Evolutionary conservation across 1,140 invertebrate species (phyloP), one percentile per base, ranked within the genome.

Genomic region (Drosophila suzukii): DNA sequence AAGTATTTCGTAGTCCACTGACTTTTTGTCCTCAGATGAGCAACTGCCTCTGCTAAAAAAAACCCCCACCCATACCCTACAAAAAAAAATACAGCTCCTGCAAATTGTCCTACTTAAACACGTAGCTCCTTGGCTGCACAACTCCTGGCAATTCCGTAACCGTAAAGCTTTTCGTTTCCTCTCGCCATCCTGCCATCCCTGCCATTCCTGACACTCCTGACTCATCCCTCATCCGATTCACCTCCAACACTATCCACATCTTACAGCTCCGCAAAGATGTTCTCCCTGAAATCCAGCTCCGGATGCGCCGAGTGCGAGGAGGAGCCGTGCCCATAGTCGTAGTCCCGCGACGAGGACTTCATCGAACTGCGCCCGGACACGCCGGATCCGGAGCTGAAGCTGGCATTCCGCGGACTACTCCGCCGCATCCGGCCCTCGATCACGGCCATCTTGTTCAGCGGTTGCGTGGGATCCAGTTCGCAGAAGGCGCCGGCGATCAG

Each of bases 221-320:
- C 27, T 27, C 27, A 27, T 27, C 27, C 27, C 27, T 2, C 27
- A 27, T 27, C 27, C 27, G 27, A 3, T 27, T 5, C 27, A 27
- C 27, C 0, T 27, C 4, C 27, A 27, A 27, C 0, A 3, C 1
- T 5, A 6, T 20, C 47, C 12, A 7, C 27, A 15, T 27, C 47
- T 92, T 88, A 92, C 49, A 92, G 73, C 59, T 92, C 91, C 8
- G 91, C 91, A 20, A 92, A 92, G 7, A 92, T 91, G 41, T 92
- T 92, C 72, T 92, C 91, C 86, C 91, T 90, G 15, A 92, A 92
- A 36, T 92, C 91, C 46, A 92, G 54, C 41, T 92, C 91, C 20
- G 91, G 91, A 79, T 92, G 91, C 13, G 89, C 84, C 17, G 91
- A 92, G 24, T 92, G 91, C 8, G 76, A 38, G 4, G 91, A 91